Evolutionary conservation across 2,888 invertebrate genomes (phyloP), one percentile per base, ranked within the genome.

Genomic region (Tenthredo notha): DNA sequence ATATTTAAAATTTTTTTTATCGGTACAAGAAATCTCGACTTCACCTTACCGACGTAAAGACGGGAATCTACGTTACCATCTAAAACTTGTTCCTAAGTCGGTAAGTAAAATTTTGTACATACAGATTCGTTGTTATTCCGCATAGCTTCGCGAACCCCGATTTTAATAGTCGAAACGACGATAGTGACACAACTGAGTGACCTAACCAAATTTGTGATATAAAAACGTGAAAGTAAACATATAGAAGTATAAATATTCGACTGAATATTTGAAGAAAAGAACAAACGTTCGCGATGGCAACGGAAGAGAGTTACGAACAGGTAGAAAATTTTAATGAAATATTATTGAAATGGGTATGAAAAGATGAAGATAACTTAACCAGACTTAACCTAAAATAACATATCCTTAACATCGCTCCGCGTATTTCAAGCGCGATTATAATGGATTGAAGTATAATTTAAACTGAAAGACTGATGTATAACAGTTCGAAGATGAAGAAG

Each of bases 401-500:
- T 54, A 54, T n/a, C 54, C n/a, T 54, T n/a, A 54, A n/a, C 6
- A 54, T 54, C 18, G 54, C 54, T 54, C n/a, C 6, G 54, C 54
- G 54, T 54, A 54, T 54, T 7, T 54, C 1, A n/a, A 54, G n/a
- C n/a, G n/a, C 18, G 1, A 54, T n/a, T 54, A 21, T 61, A 21
- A 61, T 6, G 0, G 25, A 25, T 61, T 12, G 3, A 61, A 61
- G 10, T 9, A 0, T 25, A 0, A 25, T 61, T 21, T 25, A 25
- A 12, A 61, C n/a, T 61, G 33, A 67, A 25, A 15, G 33, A 67
- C 2, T 74, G 43, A 74, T 40, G 2, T 74, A 29, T 67, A 12
- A 29, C 50, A 93, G 94, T 93, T 94, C 84, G 97, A 96, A 91
- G 96, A 96, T 87, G 96, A 97, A 74, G 95, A 95, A 85, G 94